Conservation (phyloP, 2,888 invertebrate species). For the Chalcis sispes region DNA sequence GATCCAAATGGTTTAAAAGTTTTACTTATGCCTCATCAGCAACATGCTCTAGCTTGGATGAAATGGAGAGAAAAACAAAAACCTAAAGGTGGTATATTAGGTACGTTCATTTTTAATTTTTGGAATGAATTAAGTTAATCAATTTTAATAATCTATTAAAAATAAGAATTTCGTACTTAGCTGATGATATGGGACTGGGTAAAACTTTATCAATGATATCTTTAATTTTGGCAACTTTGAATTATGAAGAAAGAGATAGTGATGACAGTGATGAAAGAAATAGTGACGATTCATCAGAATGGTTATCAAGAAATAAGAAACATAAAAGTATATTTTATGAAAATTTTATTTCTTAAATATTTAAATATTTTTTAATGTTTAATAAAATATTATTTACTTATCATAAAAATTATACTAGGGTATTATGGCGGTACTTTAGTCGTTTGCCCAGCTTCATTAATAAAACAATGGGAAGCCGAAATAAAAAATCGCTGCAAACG, state of each 20-base stretch:
- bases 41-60: slow-evolving; percentile 91
- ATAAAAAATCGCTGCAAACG: slow-evolving; percentile 81
- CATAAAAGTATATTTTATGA: slow-evolving; percentile 39
- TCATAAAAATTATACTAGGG: slow-evolving; percentile 37
- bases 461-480: slow-evolving; percentile 94
- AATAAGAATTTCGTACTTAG: slow-evolving; percentile 66
- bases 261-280: slow-evolving; percentile 70
- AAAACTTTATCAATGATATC: slow-evolving; percentile 92
- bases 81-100: slow-evolving; percentile 91
- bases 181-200: slow-evolving; percentile 89
- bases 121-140: slow-evolving; percentile 1
- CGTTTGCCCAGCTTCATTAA: slow-evolving; percentile 93
- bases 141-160: slow-evolving; percentile 4
- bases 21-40: slow-evolving; percentile 88
- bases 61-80: slow-evolving; percentile 92
- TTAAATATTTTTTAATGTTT: background rate
- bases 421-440: slow-evolving; percentile 87
- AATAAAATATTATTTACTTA: slow-evolving; percentile 16
- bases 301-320: slow-evolving; percentile 49
- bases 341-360: slow-evolving; percentile 25
- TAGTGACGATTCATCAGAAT: slow-evolving; percentile 58
- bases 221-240: slow-evolving; percentile 77
- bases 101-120: slow-evolving; percentile 73
- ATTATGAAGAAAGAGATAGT: slow-evolving; percentile 73
- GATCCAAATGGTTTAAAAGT: slow-evolving; percentile 82